Evolutionary conservation across 1,140 invertebrate genomes (phyloP).

Genomic region (Habropoda laboriosa): DNA sequence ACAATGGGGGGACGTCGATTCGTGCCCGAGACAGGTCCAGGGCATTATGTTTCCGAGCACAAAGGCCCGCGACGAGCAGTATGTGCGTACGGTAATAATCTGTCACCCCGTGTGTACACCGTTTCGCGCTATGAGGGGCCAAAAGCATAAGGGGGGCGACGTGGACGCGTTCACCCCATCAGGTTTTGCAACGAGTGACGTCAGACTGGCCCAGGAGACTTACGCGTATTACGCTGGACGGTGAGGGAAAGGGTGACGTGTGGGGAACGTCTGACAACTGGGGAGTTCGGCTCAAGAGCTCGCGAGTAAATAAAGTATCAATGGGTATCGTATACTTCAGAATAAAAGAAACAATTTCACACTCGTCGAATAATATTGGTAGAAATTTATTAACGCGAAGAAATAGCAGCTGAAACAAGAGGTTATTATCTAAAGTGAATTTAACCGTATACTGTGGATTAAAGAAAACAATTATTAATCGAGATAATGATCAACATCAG

Average conservation of each 20-base stretch:
- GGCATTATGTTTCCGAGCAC: constrained; percentile 70
- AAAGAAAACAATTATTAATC: too few relatives aligned
- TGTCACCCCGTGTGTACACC: constrained; percentile 69
- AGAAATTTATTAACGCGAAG: too few relatives aligned
- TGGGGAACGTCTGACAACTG: not conserved
- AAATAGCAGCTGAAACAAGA: too few relatives aligned
- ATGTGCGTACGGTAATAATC: constrained; percentile 71
- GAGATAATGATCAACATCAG: too few relatives aligned
- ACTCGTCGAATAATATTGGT: not conserved
- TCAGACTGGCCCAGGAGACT: constrained; percentile 45
- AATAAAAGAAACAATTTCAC: not conserved
- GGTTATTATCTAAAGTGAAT: too few relatives aligned
- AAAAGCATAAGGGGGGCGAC: not conserved
- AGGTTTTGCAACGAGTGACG: constrained; percentile 53
- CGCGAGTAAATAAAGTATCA: not conserved
- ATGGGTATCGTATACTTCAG: not conserved
- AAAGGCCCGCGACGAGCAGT: constrained; percentile 63
- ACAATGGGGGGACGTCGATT: constrained; percentile 73
- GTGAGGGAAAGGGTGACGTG: constrained; percentile 21
- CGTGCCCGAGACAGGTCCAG: constrained; percentile 77
- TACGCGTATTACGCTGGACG: constrained; percentile 29
- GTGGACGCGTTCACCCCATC: constrained; percentile 45
- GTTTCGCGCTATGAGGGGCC: not conserved
- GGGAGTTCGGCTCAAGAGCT: not conserved
- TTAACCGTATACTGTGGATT: too few relatives aligned